Evolutionary conservation across 2,113 vertebrate species (phyloP).

Genomic region (Nicator chloris): DNA sequence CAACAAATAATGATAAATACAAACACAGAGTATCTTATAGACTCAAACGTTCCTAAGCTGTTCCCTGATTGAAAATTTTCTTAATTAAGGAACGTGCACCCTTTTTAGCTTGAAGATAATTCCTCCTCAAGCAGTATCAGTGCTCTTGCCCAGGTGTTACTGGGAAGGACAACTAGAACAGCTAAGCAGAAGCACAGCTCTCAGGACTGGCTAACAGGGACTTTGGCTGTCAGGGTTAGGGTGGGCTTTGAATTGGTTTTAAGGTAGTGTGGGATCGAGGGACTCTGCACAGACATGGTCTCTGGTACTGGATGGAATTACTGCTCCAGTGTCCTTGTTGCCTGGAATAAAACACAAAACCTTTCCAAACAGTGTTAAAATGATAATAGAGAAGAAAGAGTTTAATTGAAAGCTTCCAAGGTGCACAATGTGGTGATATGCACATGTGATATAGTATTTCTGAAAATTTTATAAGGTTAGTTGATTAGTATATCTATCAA

Average conservation of each 20-base stretch:
- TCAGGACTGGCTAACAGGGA: not conserved
- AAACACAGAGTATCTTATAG: not conserved
- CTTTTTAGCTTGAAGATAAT: not conserved
- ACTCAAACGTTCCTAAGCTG: not conserved
- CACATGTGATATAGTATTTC: not conserved
- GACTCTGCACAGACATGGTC: not conserved
- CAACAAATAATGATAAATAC: not conserved
- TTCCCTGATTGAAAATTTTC: not conserved
- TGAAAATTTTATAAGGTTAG: not conserved
- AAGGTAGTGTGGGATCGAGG: not conserved
- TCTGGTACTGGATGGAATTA: not conserved
- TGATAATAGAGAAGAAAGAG: not conserved
- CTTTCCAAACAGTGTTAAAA: not conserved
- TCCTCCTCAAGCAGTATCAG: not conserved
- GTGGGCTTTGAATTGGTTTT: not conserved
- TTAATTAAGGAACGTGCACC: not conserved
- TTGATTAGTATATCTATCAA: not conserved
- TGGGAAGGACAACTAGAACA: not conserved
- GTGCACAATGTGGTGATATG: not conserved
- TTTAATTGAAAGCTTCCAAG: not conserved
- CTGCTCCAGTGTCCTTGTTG: not conserved
- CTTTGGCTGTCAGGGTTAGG: not conserved
- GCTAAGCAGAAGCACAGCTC: not conserved
- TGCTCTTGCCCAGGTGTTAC: not conserved
- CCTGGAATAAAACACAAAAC: not conserved